Evolutionary conservation across 2,113 vertebrate species (phyloP).

Genomic region (Brachyistius frenatus): DNA sequence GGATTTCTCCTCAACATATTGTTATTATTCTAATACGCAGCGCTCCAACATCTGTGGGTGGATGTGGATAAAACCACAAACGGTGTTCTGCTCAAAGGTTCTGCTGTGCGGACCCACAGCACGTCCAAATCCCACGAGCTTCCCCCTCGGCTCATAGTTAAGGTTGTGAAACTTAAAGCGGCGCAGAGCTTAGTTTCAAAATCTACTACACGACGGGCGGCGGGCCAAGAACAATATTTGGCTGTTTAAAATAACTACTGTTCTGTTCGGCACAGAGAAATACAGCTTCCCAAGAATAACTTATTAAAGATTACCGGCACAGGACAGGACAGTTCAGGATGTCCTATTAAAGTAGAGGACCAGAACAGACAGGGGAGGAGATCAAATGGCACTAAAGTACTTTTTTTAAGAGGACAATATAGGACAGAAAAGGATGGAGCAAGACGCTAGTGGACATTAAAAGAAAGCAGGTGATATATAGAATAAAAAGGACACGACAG

Average conservation of each 20-base stretch:
- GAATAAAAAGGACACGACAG: too few species aligned
- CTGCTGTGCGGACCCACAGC: background rate
- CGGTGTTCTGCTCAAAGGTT: background rate
- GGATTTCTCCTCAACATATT: too few species aligned
- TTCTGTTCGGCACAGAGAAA: constrained; percentile 1
- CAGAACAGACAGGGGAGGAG: too few species aligned
- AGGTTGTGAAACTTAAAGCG: constrained; percentile 39
- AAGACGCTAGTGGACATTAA: too few species aligned
- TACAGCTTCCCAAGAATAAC: too few species aligned
- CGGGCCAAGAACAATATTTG: constrained; percentile 43
- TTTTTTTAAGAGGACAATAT: too few species aligned
- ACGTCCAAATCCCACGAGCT: background rate
- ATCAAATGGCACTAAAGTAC: too few species aligned
- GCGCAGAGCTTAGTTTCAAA: constrained; percentile 24
- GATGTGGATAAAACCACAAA: background rate
- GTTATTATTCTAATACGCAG: background rate
- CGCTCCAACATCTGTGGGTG: too few species aligned
- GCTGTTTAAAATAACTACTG: constrained; percentile 34
- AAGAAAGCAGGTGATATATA: too few species aligned
- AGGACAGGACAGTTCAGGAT: background rate
- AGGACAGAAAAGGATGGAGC: too few species aligned
- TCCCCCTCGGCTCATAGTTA: constrained; percentile 14
- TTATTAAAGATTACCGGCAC: too few species aligned
- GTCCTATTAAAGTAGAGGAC: background rate
- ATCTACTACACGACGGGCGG: constrained; percentile 7